Evolutionary conservation across 2,888 invertebrate genomes (phyloP).

Genomic region (Diadromus collaris): DNA sequence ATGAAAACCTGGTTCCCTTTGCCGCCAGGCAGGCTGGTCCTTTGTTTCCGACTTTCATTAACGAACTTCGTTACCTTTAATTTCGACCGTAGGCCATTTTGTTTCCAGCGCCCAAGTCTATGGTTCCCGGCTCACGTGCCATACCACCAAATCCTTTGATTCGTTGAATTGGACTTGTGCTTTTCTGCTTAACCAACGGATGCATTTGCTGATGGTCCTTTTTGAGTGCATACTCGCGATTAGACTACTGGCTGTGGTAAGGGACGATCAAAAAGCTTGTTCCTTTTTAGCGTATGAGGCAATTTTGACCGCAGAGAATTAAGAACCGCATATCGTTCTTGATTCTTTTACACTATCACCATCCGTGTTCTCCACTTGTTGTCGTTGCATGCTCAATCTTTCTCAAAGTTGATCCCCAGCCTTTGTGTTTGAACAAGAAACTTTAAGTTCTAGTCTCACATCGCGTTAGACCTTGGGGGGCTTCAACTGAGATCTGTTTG

Average conservation of each 20-base stretch:
- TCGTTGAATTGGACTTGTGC: neutral
- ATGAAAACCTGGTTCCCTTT: conserved; percentile 17
- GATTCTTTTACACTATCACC: neutral
- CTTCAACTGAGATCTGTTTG: no score
- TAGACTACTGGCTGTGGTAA: neutral
- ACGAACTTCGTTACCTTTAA: conserved; percentile 37
- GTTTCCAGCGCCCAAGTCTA: neutral
- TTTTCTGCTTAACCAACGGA: neutral
- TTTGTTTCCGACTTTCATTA: conserved; percentile 55
- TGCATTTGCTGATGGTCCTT: neutral
- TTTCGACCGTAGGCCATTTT: conserved; percentile 25
- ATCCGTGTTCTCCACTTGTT: neutral
- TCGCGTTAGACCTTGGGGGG: no score
- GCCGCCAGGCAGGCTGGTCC: neutral
- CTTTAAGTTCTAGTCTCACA: conserved; percentile 31
- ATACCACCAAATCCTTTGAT: neutral
- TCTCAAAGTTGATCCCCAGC: neutral
- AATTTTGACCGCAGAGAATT: neutral
- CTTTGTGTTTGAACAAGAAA: conserved; percentile 3
- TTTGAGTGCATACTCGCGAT: no score
- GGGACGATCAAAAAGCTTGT: neutral
- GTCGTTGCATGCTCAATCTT: neutral
- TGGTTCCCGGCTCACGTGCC: neutral
- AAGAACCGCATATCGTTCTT: no score
- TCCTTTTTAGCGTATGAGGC: neutral